phyloP scores from a whole-genome alignment of 2,113 vertebrate species.

The Argyrosomus japonicus region DNA sequence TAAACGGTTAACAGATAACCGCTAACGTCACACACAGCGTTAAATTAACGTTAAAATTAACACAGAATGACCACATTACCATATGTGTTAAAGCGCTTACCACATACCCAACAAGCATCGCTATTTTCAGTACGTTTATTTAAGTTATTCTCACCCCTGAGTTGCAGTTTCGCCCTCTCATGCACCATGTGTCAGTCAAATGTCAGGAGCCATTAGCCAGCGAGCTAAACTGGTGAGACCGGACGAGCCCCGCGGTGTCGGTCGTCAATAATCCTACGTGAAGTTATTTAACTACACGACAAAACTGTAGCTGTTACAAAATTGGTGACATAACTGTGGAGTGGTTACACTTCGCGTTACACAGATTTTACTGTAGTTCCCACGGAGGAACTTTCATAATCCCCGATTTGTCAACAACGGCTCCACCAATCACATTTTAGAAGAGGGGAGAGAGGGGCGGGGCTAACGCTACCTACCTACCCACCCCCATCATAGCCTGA shows the following conservation, averaged over 20 bases:
- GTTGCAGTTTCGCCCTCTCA: neutral
- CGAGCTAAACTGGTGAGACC: neutral
- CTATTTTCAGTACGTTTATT: neutral
- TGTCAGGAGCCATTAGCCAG: conserved; percentile 12
- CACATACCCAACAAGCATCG: rapidly evolving
- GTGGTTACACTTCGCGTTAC: neutral
- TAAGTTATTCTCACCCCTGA: conserved; percentile 22
- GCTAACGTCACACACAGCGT: neutral
- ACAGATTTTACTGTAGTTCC: neutral
- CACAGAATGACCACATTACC: rapidly evolving
- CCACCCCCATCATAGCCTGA: too few species aligned
- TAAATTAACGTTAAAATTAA: too few species aligned
- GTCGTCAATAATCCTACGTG: too few species aligned
- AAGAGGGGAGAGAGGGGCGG: conserved; percentile 9
- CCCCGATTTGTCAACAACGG: conserved; percentile 11
- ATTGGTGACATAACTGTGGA: too few species aligned
- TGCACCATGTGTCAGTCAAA: conserved; percentile 18
- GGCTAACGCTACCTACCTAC: neutral
- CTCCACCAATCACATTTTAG: conserved; percentile 48
- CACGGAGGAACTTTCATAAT: conserved; percentile 36
- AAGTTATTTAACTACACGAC: neutral
- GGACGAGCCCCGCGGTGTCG: too few species aligned
- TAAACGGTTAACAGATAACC: neutral
- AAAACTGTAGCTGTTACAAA: too few species aligned
- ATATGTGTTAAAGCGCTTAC: neutral